Evolutionary conservation across 2,113 vertebrate species (phyloP).

Genomic region (Chaetodon trifascialis): DNA sequence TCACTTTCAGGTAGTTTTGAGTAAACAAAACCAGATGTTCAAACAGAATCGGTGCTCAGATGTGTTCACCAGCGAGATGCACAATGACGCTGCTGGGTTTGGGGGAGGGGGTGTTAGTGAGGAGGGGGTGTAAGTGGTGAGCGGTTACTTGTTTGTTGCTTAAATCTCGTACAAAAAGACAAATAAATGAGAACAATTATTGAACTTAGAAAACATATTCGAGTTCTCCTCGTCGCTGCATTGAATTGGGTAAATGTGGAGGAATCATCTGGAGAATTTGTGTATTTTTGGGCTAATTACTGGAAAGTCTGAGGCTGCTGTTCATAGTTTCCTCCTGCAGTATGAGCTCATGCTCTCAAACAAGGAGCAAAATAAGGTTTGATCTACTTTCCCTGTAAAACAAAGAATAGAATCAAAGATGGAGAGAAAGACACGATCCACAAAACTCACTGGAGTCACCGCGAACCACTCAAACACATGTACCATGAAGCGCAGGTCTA

Average conservation of each 20-base stretch:
- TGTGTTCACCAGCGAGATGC: slow-evolving; percentile 38
- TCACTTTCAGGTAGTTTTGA: slow-evolving; percentile 47
- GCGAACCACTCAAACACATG: background rate
- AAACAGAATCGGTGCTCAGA: slow-evolving; percentile 12
- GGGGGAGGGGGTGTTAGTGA: background rate
- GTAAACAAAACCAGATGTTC: slow-evolving; percentile 70
- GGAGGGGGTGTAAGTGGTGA: slow-evolving; percentile 10
- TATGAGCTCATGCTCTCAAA: background rate
- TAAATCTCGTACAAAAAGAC: slow-evolving; percentile 31
- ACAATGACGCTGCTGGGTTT: background rate
- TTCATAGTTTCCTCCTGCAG: slow-evolving; percentile 16
- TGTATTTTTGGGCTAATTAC: slow-evolving; percentile 67
- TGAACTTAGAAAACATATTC: slow-evolving; percentile 47
- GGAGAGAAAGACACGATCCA: background rate
- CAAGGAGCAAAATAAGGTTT: background rate
- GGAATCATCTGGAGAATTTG: slow-evolving; percentile 47
- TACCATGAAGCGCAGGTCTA: background rate
- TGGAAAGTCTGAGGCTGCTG: slow-evolving; percentile 22
- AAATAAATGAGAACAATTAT: slow-evolving; percentile 38
- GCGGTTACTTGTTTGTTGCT: slow-evolving; percentile 22
- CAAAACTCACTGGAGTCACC: background rate
- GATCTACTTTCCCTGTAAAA: background rate
- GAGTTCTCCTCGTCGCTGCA: slow-evolving; percentile 18
- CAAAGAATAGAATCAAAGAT: slow-evolving; percentile 9
- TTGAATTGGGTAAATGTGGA: slow-evolving; percentile 53